Evolutionary conservation across 2,888 invertebrate species (phyloP).

Genomic region (Diogma glabrata): DNA sequence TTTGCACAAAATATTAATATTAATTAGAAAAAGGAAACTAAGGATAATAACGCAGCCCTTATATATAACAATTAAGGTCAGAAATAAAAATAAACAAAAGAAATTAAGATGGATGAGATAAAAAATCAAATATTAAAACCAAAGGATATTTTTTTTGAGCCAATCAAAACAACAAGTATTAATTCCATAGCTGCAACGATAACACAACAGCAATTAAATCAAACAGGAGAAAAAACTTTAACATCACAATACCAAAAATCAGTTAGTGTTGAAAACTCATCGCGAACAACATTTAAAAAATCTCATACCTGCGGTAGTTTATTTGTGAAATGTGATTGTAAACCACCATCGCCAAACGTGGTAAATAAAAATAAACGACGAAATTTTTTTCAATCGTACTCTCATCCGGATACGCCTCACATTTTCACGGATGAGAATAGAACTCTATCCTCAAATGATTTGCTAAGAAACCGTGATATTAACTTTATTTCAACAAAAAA

Average conservation of each 20-base stretch:
- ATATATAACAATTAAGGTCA: too few relatives aligned
- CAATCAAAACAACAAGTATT: too few relatives aligned
- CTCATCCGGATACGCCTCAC: constrained; percentile 29
- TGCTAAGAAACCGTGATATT: constrained; percentile 13
- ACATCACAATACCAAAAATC: background rate
- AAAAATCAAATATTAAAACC: too few relatives aligned
- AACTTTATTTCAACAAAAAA: constrained; percentile 24
- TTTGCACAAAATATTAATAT: too few relatives aligned
- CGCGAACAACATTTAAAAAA: constrained; percentile 24
- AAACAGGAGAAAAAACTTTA: too few relatives aligned
- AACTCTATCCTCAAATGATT: constrained; percentile 17
- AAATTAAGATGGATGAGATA: too few relatives aligned
- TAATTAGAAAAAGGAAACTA: too few relatives aligned
- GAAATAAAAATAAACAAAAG: too few relatives aligned
- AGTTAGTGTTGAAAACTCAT: background rate
- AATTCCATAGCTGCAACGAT: too few relatives aligned
- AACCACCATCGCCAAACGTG: constrained; percentile 10
- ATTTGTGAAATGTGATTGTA: constrained; percentile 30
- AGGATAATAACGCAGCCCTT: too few relatives aligned
- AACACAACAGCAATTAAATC: too few relatives aligned
- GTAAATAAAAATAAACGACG: background rate
- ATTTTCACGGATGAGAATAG: constrained; percentile 30
- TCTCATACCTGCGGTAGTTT: constrained; percentile 31
- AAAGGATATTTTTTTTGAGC: too few relatives aligned
- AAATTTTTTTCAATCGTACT: constrained; percentile 27